phyloP scores from a whole-genome alignment of 2,113 vertebrate genomes.

The Upupa epops region DNA sequence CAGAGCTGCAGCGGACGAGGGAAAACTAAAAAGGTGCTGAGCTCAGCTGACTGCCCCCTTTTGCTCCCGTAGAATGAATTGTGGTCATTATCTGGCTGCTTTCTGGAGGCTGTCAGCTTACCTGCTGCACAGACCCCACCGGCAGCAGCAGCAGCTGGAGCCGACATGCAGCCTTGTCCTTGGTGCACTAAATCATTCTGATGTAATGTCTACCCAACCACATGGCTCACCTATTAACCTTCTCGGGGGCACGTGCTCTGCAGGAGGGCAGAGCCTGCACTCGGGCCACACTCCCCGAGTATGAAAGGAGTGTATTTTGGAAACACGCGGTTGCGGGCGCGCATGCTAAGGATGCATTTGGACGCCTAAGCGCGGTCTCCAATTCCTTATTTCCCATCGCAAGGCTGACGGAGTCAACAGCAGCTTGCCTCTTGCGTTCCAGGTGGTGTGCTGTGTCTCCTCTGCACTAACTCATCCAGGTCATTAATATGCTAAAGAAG shows the following conservation, averaged over 20 bases:
- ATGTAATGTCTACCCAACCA: conserved; percentile 89
- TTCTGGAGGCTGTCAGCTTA: conserved; percentile 63
- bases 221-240: conserved; percentile 78
- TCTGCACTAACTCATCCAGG: conserved; percentile 71
- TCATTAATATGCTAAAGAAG: conserved; percentile 80
- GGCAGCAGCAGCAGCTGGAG: conserved; percentile 70
- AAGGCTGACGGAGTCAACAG: conserved; percentile 53
- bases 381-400: conserved; percentile 51
- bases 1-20: background rate
- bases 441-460: conserved; percentile 67
- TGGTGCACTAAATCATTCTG: conserved; percentile 89
- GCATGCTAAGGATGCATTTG: conserved; percentile 18
- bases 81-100: conserved; percentile 63
- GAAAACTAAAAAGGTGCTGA: conserved; percentile 37
- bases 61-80: conserved; percentile 51
- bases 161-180: conserved; percentile 83
- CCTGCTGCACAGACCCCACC: conserved; percentile 24
- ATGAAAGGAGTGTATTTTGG: conserved; percentile 46
- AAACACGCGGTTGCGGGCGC: conserved; percentile 52
- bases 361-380: conserved; percentile 31
- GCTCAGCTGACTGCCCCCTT: conserved; percentile 44
- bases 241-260: conserved; percentile 80
- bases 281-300: conserved; percentile 69
- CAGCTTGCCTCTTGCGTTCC: conserved; percentile 62
- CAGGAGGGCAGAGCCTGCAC: conserved; percentile 82